phyloP scores from a whole-genome alignment of 2,797 vertebrate genomes.

The Dicrostonyx torquatus region DNA sequence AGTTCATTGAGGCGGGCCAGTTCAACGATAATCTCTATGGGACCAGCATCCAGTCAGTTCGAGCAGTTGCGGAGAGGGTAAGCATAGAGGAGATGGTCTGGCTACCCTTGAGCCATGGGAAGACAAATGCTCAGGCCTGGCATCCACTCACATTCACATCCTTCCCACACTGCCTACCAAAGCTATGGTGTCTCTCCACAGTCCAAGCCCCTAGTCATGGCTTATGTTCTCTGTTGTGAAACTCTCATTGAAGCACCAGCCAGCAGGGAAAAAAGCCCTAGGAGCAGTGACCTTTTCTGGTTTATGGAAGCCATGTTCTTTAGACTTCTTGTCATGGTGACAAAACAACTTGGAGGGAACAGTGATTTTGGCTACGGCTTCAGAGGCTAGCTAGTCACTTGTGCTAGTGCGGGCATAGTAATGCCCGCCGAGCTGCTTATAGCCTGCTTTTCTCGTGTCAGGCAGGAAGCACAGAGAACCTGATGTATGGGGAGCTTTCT shows the following conservation, averaged over 20 bases:
- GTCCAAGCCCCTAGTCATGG: background rate
- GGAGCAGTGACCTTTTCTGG: background rate
- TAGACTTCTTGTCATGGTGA: background rate
- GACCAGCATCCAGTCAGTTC: slow-evolving; percentile 98
- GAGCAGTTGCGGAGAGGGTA: slow-evolving; percentile 98
- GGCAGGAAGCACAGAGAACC: background rate
- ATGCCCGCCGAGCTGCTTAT: background rate
- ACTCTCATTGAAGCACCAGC: slow-evolving; percentile 23
- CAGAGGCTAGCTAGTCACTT: background rate
- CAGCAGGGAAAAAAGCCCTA: background rate
- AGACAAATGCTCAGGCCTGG: background rate
- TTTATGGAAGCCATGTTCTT: background rate
- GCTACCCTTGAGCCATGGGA: background rate
- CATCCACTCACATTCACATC: background rate
- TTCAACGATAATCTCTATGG: slow-evolving; percentile 99
- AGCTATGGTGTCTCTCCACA: background rate
- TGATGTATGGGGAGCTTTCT: background rate
- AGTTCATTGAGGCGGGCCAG: slow-evolving; percentile 99
- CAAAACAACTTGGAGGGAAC: background rate
- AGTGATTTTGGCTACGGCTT: background rate
- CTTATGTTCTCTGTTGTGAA: background rate
- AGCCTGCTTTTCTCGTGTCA: background rate
- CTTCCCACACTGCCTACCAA: slow-evolving; percentile 7
- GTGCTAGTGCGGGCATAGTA: background rate
- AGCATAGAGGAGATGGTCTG: slow-evolving; percentile 14